A percentile compares a stretch with the other conserved stretches of the same genome.
phyloP scores from a whole-genome alignment of 2,113 vertebrate genomes.

The Desmodus rotundus region DNA sequence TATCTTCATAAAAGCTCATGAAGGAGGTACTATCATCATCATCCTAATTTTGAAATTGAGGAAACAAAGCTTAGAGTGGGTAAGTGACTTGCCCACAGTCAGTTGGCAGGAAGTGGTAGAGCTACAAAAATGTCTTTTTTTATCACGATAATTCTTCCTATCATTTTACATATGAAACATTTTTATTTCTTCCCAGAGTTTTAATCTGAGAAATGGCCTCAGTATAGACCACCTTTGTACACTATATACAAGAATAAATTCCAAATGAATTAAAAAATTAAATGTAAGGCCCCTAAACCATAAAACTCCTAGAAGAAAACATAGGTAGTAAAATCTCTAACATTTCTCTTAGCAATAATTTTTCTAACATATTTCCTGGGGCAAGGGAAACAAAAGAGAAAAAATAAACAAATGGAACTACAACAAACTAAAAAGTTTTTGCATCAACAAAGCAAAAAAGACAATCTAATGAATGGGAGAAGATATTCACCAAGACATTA shows the following conservation, averaged over 20 bases:
- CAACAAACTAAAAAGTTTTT: neutral
- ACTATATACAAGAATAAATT: neutral
- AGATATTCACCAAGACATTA: neutral
- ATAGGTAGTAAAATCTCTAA: neutral
- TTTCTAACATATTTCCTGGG: neutral
- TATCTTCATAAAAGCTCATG: neutral
- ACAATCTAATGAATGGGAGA: neutral
- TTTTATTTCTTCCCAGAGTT: neutral
- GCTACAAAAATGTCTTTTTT: neutral
- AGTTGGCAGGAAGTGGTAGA: neutral
- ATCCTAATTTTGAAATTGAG: neutral
- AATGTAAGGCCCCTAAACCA: neutral
- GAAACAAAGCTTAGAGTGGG: neutral
- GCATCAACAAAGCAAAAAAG: neutral
- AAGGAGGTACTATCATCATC: neutral
- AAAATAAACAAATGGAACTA: neutral
- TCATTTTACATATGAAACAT: neutral
- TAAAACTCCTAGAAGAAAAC: neutral
- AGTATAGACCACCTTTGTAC: neutral
- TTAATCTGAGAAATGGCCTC: neutral
- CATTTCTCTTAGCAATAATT: neutral
- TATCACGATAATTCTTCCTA: neutral
- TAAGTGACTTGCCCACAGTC: neutral
- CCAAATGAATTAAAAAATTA: neutral
- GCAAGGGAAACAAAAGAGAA: neutral